Evolutionary conservation across 2,888 invertebrate species (phyloP), one percentile per base, ranked within the genome.

Genomic region (Uloborus plumipes): DNA sequence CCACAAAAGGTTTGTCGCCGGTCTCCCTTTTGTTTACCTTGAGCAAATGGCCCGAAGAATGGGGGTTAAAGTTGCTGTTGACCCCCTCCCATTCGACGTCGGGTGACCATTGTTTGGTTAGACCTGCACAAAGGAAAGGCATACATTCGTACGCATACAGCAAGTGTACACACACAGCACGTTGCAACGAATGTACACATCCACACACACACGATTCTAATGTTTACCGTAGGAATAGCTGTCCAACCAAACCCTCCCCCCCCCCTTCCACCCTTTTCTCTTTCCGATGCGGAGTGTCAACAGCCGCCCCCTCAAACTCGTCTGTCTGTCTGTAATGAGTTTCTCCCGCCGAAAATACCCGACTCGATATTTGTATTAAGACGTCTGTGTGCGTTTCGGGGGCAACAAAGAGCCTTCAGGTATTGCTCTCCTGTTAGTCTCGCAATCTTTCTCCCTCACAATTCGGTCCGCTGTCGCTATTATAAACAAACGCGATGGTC

Each of bases 101-200:
- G 80, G 80, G 80, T 81, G 80, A 81, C 80, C 80, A 81, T 74
- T 81, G 80, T 81, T 81, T 81, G 74, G 67, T 81, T 81, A 81
- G 73, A 51, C 74, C 74, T 73, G 47, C 80, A 81, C 80, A 81
- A 81, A 81, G 74, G 80, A 74, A 80, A 66, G 67, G 39, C 75
- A 59, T 55, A 53, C 78, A 79, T 69, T 51, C 66, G 67, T 51
- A 69, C 73, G 64, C 73, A 70, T 62, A 64, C 70, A 70, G 67
- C 69, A 53, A 55, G 47, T 53, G 55, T 59, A 50, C 53, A 61
- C 67, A 70, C 64, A 71, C 74, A 74, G 55, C 53, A 53, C 26
- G 51, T 59, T 49, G 18, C 53, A 49, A 22, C 51, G 22, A 16
- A 31, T 55, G 73, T 80, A 58, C 66, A 73, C 70, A 81, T 39